These are phyloP conservation scores for Entomyzon cyanotis DNA, from an alignment of 2,113 vertebrate genomes.

Conservation along the genomic window DNA sequence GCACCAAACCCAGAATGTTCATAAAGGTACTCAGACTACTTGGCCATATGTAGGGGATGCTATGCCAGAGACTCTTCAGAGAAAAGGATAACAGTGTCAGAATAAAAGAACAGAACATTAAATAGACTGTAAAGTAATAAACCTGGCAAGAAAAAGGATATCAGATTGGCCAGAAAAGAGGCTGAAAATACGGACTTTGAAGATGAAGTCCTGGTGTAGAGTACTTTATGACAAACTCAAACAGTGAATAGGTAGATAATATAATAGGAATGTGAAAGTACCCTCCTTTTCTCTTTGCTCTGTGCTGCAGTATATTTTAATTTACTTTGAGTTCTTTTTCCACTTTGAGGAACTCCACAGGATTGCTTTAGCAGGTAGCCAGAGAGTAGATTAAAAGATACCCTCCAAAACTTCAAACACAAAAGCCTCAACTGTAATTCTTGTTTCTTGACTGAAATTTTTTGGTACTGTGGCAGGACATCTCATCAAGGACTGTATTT, in stretches of 20 bases:
- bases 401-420: neutral
- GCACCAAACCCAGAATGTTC: neutral
- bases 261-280: neutral
- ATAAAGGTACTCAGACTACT: neutral
- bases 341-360: neutral
- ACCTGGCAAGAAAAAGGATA: neutral
- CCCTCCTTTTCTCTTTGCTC: neutral
- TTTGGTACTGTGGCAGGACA: neutral
- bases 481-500: neutral
- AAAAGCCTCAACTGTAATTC: neutral
- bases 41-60: neutral
- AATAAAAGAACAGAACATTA: neutral
- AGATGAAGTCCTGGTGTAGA: neutral
- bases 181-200: neutral
- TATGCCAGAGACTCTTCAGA: neutral
- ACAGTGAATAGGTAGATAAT: neutral
- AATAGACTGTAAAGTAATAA: neutral
- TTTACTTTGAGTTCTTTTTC: neutral
- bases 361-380: neutral
- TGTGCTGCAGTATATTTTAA: neutral
- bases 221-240: neutral
- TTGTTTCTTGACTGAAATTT: neutral
- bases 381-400: neutral
- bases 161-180: neutral
- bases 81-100: neutral